phyloP scores from a whole-genome alignment of 2,113 vertebrate genomes.

The Hydrolagus affinis region DNA sequence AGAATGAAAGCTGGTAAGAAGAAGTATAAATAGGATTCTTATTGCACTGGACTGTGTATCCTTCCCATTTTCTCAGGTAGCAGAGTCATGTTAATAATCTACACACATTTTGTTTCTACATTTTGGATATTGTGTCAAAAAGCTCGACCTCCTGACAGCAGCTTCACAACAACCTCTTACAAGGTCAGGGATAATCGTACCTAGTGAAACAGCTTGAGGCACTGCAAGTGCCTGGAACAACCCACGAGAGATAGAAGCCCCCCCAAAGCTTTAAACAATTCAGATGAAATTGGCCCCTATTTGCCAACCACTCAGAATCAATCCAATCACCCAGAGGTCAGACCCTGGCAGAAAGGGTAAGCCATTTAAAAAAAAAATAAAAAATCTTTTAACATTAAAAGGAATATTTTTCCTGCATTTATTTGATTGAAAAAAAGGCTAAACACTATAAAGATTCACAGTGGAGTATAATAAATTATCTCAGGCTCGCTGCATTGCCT shows the following conservation, averaged over 20 bases:
- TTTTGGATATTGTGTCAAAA: not conserved
- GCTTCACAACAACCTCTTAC: not conserved
- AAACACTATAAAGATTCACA: not conserved
- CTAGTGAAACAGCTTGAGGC: not conserved
- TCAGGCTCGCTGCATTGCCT: not conserved
- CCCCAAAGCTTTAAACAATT: not conserved
- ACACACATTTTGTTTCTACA: not conserved
- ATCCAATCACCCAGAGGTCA: too few species aligned
- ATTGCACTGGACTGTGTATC: not conserved
- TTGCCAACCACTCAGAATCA: not conserved
- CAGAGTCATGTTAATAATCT: not conserved
- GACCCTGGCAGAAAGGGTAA: too few species aligned
- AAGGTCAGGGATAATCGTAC: not conserved
- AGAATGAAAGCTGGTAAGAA: not conserved
- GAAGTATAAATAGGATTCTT: not conserved
- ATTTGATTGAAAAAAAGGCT: not conserved
- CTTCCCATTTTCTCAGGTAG: not conserved
- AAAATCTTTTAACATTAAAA: not conserved
- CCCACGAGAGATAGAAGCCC: too few species aligned
- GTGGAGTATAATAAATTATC: not conserved
- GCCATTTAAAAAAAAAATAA: not conserved
- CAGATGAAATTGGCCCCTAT: not conserved
- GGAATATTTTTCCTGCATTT: too few species aligned
- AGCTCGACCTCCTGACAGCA: not conserved
- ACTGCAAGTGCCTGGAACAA: not conserved